Conservation (phyloP, 2,888 invertebrate species). For the Diarsia rubi region DNA sequence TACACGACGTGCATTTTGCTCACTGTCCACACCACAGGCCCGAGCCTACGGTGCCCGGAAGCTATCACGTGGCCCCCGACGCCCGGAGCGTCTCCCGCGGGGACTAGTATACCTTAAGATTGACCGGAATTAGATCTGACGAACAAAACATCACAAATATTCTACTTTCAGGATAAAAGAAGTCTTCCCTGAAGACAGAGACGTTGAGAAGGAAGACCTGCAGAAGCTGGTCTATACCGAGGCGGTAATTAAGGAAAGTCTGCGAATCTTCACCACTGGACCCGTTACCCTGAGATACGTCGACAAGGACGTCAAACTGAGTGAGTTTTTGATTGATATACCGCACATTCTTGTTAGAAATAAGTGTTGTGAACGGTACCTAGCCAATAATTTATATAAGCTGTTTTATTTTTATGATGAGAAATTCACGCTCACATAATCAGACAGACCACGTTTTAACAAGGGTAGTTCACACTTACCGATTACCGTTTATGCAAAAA, state of each 20-base stretch:
- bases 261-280: conserved; percentile 72
- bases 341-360: neutral
- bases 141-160: neutral
- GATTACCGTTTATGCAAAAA: no score
- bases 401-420: no score
- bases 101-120: neutral
- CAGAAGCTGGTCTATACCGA: conserved; percentile 73
- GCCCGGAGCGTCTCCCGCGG: no score
- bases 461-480: no score
- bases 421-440: no score
- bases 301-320: conserved; percentile 69
- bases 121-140: neutral
- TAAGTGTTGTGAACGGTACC: neutral
- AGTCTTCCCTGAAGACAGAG: conserved; percentile 63
- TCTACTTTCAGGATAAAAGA: conserved; percentile 53
- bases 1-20: no score
- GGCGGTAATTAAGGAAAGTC: conserved; percentile 75
- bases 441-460: no score
- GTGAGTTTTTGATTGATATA: conserved; percentile 67
- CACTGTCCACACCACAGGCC: no score
- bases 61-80: no score
- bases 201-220: conserved; percentile 70
- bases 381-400: no score
- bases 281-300: conserved; percentile 68
- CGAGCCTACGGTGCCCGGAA: no score